Percentiles rank a stretch among this genome's conserved stretches.
phyloP scores from a whole-genome alignment of 2,113 vertebrate species.

The Anthoscopus minutus region DNA sequence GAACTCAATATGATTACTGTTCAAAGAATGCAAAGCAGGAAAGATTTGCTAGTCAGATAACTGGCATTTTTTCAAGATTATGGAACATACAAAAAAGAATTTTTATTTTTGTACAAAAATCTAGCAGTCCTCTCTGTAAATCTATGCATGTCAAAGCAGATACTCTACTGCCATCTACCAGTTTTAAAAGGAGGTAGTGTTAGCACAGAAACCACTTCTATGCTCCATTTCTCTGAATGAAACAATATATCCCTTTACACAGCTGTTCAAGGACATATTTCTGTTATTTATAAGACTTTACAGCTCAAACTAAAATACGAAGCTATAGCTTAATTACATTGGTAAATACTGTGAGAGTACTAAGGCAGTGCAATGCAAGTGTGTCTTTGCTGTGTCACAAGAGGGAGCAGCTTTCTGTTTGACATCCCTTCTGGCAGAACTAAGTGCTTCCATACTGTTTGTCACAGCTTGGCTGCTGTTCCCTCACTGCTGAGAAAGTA shows the following conservation, averaged over 20 bases:
- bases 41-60: neutral
- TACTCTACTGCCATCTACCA: constrained; percentile 61
- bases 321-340: neutral
- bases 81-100: neutral
- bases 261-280: neutral
- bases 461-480: neutral
- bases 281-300: neutral
- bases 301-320: neutral
- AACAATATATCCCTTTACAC: neutral
- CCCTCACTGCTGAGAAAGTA: neutral
- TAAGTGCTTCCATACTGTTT: neutral
- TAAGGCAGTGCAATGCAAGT: neutral
- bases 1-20: neutral
- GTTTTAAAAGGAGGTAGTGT: neutral
- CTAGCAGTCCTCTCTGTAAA: neutral
- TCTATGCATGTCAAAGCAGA: neutral
- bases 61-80: neutral
- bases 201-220: neutral
- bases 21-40: neutral
- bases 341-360: neutral
- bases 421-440: neutral
- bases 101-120: neutral
- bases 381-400: neutral
- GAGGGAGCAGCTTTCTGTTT: neutral
- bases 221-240: neutral